Base-by-base conservation (phyloP, 2,888 invertebrate species). In the Phragmatobia fuliginosa region DNA sequence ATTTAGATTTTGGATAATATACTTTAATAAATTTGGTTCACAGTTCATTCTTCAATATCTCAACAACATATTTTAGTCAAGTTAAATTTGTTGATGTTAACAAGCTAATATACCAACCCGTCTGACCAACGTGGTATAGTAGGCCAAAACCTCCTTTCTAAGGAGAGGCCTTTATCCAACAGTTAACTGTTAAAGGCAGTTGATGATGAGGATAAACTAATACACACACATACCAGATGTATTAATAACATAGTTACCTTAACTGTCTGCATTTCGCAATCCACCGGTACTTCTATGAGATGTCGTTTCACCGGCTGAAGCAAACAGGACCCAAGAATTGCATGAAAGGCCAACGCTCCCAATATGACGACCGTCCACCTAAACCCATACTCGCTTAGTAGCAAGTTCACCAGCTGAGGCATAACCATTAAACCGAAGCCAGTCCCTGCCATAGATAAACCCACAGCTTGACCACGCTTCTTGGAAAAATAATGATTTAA, bases 341-440 rank as follows among this genome's bases (percentile, higher is more conserved):
- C 96, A 83, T 97, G 96, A 81, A 97, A 94, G 1, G 97, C 96
- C 49, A 97, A 86, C 0, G 96, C 97, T 0, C 97, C 96, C 73
- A 97, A 87, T 78, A 97, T 93, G 16, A 97, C 94, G 60, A 97
- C 96, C 0, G 97, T 96, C 83, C 97, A 97, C 68, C 96, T 93
- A 88, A 97, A 97, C 63, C 96, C 96, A 83, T 95, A 97, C 70
- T 93, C 94, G 62, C 96, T 96, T 11, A 97, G 91, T 21, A 97
- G 90, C 8, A 97, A 79, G 63, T 96, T 95, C 73, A 97, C 97
- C 72, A 97, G 95, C 87, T 97, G 97, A 1, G 97, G 97, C 96
- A 97, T 97, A 72, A 97, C 95, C 96, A 97, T 96, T 94, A 97
- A 96, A 6, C 97, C 97, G 80, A 97, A 95, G 7, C 97, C 97